phyloP scores from a whole-genome alignment of 2,888 invertebrate species.

The Lithosia quadra region DNA sequence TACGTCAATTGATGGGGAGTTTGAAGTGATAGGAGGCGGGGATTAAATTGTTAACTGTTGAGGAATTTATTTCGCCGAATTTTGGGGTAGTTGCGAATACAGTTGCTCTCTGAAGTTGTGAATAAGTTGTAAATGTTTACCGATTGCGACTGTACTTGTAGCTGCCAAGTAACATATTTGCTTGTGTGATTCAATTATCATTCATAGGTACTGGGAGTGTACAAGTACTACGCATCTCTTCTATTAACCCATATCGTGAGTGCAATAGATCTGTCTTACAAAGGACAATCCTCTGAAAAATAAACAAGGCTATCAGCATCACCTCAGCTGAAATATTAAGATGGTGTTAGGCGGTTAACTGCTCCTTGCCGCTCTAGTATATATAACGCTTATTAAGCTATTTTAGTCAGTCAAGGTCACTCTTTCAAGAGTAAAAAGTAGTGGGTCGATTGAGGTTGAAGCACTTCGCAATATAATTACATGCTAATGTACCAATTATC shows the following conservation, averaged over 20 bases:
- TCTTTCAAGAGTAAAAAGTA: not conserved
- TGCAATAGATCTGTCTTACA: not conserved
- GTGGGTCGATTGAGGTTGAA: not conserved
- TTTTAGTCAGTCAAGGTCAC: not conserved
- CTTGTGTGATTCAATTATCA: not conserved
- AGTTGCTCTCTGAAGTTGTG: no score
- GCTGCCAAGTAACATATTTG: no score
- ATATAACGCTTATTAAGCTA: not conserved
- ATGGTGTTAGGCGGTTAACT: not conserved
- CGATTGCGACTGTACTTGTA: no score
- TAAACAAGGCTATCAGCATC: not conserved
- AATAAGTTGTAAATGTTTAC: no score
- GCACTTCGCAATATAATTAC: not conserved
- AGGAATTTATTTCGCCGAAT: not conserved
- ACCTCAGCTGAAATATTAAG: not conserved
- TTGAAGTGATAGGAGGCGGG: not conserved
- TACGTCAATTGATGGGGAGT: not conserved
- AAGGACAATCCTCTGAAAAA: not conserved
- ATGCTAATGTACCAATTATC: slow-evolving; percentile 4
- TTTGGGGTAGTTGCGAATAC: not conserved
- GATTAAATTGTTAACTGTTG: not conserved
- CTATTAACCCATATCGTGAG: not conserved
- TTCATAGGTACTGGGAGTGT: not conserved
- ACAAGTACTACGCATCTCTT: not conserved
- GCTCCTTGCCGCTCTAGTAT: not conserved